Base-by-base conservation (phyloP, 35 echinoderm and acorn worm genomes). In the Heliocidaris tuberculata region DNA sequence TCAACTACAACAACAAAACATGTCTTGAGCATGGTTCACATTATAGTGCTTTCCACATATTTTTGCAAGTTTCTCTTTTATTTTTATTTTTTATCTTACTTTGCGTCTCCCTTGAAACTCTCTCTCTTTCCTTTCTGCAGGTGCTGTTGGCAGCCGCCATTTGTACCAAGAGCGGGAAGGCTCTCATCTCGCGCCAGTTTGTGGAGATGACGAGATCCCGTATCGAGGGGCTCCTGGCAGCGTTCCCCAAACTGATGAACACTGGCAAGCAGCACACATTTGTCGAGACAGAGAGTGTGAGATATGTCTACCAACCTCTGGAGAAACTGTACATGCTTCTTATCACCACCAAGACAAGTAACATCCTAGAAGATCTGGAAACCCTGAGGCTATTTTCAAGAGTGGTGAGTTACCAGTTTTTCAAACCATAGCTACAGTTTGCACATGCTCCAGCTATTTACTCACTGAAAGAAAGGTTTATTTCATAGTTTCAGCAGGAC, bases 321-420 rank as follows among this genome's bases (percentile, higher is more conserved):
- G 98, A 99, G 86, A 99, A 99, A 90, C 94, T 99, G 2, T 99
- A 99, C 97, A 99, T 99, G 98, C 95, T 99, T 60, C 95, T 99
- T 19, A 99, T 99, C 27, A 99, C 98, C 49, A 99, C 98, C n/a
- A 99, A 99, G 86, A 97, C 98, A 27, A 99, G 98, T 95, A 99
- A 99, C 93, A 99, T 99, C 88, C 94, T 99, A 31, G 98, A 99
- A 95, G 98, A 99, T 96, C 94, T 99, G 94, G 98, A 99, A 90
- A 99, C 98, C 13, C 96, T 99, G 49, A 95, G 96, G 65, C 92
- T 97, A 88, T 97, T 99, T 95, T 99, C 98, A 13, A 94, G 97
- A 97, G 98, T 97, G 90, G 97, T 98, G 92, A 96, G 96, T 97
- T 29, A 11, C n/a, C n/a, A n/a, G n/a, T n/a, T n/a, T n/a, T n/a